Conservation (phyloP, 2,888 invertebrate species). For the Cheilosia impressa region DNA sequence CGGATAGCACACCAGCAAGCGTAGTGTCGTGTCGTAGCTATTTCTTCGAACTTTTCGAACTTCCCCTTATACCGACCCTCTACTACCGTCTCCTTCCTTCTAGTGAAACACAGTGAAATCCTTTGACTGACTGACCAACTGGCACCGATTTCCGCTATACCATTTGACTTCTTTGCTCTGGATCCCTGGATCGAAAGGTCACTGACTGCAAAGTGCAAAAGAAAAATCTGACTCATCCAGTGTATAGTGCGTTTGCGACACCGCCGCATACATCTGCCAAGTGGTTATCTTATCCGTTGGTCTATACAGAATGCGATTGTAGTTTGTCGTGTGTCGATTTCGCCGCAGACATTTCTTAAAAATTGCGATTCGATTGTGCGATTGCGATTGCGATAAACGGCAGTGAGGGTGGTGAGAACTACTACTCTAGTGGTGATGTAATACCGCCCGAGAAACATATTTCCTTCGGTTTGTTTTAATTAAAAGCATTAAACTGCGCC, state of each 20-base stretch:
- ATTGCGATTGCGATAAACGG: slow-evolving; percentile 42
- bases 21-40: slow-evolving; percentile 48
- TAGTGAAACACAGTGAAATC: slow-evolving; percentile 3
- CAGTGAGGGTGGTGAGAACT: slow-evolving; percentile 25
- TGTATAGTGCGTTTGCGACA: not conserved
- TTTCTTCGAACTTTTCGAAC: slow-evolving; percentile 64
- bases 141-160: slow-evolving; percentile 1
- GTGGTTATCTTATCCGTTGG: slow-evolving; percentile 47
- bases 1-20: slow-evolving; percentile 61
- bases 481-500: slow-evolving; percentile 49
- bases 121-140: slow-evolving; percentile 26
- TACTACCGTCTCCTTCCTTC: slow-evolving; percentile 38
- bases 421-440: slow-evolving; percentile 54
- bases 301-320: not conserved
- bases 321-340: slow-evolving; percentile 35
- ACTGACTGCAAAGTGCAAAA: slow-evolving; percentile 57
- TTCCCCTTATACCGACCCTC: slow-evolving; percentile 64
- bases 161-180: slow-evolving; percentile 29
- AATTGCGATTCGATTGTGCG: slow-evolving; percentile 26
- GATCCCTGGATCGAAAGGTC: slow-evolving; percentile 52
- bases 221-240: slow-evolving; percentile 18
- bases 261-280: not conserved
- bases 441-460: slow-evolving; percentile 32
- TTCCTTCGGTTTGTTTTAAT: slow-evolving; percentile 51
- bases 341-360: slow-evolving; percentile 4